Evolutionary conservation across 2,888 invertebrate species (phyloP), one percentile per base, ranked within the genome.

Genomic region (Argyresthia goedartella): DNA sequence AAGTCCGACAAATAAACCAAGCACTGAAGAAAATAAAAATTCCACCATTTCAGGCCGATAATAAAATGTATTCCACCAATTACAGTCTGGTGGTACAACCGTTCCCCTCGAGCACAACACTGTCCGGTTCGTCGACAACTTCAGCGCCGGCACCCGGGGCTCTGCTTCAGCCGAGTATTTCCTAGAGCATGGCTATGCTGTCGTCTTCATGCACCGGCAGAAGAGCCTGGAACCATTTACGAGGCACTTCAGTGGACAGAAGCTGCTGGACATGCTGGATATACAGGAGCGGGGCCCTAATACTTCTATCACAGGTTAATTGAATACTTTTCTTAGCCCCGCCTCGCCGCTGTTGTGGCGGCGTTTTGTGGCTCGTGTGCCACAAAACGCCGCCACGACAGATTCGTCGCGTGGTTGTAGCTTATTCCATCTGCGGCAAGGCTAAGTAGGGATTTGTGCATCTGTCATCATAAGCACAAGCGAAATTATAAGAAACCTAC

Each of bases 121-220:
- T 0, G 99, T 99, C 1, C 90, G 99, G 50, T 99, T 96, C 80
- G 97, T 99, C 52, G 99, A 99, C 77, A 99, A 99, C 88, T 99
- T 99, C 81, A 99, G 98, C 76, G 95, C 97, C 14, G 99, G 99
- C 47, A 96, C 94, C 0, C 89, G 99, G 59, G 99, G 99, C 16
- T 92, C 99, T 0, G 91, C 96, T 0, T 98, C 98, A 0, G 93
- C 98, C 0, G 99, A 99, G 88, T 95, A 97, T 74, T 99, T 99
- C 81, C 88, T 99, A 43, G 91, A 94, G 59, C 81, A 82, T 42
- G 85, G 81, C 3, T 42, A 41, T 78, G 93, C 94, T 42, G 98
- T 98, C 51, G 94, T 99, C 69, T 99, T 98, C 84, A 91, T 99
- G 89, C 91, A 97, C 77, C 90, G 99, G 41, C 88, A 91, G 60